These are phyloP conservation scores for Euzophera pinguis DNA, from an alignment of 2,888 invertebrate species.

Conservation along the genomic window DNA sequence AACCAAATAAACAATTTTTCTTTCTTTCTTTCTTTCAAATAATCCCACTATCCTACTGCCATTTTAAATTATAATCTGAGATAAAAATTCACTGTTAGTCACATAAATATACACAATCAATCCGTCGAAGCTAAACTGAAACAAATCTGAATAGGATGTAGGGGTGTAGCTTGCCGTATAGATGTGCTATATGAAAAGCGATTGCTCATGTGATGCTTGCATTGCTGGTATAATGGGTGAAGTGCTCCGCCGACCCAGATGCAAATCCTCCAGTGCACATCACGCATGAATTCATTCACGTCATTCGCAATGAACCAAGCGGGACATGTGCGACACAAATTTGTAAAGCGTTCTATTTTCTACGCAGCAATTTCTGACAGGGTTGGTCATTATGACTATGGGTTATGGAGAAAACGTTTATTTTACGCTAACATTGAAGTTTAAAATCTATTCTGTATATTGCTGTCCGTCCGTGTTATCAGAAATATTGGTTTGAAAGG, in stretches of 20 bases:
- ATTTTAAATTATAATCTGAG: no score
- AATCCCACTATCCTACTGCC: no score
- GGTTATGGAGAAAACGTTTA: background rate
- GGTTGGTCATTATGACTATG: background rate
- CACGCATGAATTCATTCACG: slow-evolving; percentile 25
- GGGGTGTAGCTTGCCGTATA: background rate
- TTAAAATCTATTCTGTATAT: no score
- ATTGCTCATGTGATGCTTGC: slow-evolving; percentile 2
- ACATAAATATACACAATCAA: background rate
- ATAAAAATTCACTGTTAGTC: background rate
- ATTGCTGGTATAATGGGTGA: background rate
- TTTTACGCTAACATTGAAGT: background rate
- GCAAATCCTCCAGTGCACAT: slow-evolving; percentile 28
- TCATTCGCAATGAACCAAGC: slow-evolving; percentile 22
- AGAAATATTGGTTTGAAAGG: no score
- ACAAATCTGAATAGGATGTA: slow-evolving; percentile 3
- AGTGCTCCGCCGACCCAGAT: slow-evolving; percentile 34
- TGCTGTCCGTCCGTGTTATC: no score
- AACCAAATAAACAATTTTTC: no score
- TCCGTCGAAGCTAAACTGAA: background rate
- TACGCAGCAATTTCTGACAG: slow-evolving; percentile 2
- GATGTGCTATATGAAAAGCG: background rate
- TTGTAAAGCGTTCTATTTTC: slow-evolving; percentile 15
- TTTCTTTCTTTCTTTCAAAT: no score
- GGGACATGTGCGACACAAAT: slow-evolving; percentile 26